These are phyloP conservation scores for Buceros bicornis DNA, from an alignment of 2,797 vertebrate genomes.

Conservation along the genomic window DNA sequence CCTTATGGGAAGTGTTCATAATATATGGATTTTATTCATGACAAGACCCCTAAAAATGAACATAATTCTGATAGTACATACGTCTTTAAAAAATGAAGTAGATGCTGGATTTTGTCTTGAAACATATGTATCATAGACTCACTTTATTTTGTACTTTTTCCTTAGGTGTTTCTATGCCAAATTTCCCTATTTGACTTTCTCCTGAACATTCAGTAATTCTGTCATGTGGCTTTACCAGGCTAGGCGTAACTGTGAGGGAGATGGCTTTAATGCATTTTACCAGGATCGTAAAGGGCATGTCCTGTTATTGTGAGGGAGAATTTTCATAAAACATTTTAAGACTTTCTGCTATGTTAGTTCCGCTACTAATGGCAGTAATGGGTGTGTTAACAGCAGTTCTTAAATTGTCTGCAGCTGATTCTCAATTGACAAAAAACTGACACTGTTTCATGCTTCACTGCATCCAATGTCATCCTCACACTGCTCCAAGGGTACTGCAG, in stretches of 20 bases:
- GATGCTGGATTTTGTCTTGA: background rate
- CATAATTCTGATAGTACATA: background rate
- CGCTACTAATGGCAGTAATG: background rate
- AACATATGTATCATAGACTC: background rate
- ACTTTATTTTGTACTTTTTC: background rate
- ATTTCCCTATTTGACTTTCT: constrained; percentile 4
- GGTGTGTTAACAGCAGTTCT: background rate
- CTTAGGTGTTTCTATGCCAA: background rate
- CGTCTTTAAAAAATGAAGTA: background rate
- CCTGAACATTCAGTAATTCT: background rate
- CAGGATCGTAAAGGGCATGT: background rate
- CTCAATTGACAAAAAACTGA: background rate
- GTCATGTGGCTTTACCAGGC: background rate
- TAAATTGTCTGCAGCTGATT: background rate
- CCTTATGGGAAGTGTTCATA: background rate
- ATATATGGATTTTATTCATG: background rate
- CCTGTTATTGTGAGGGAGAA: background rate
- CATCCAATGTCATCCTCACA: background rate
- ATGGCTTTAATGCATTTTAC: background rate
- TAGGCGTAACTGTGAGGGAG: background rate
- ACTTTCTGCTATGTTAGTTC: background rate
- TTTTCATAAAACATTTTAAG: background rate
- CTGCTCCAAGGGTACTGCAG: background rate
- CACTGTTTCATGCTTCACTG: background rate
- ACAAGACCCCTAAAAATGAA: background rate